Percentiles rank a stretch among this genome's conserved stretches.
Conservation (phyloP, 37 sponge, comb jelly and placozoan species). For the Dysidea cf. avara region DNA sequence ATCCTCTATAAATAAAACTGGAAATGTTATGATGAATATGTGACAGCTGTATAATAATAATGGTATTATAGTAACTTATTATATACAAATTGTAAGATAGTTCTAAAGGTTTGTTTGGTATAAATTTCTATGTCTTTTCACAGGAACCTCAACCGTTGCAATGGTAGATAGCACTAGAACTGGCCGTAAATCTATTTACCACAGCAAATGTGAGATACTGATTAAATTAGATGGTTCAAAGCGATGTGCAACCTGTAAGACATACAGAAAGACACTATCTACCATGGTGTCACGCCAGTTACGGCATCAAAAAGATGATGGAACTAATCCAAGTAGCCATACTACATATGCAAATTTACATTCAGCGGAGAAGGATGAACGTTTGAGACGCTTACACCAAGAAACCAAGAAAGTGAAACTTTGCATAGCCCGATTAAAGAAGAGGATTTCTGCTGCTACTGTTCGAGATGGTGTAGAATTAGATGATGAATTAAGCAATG, state of each 20-base stretch:
- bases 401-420: not conserved
- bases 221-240: not conserved
- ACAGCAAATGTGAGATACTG: constrained; percentile 3
- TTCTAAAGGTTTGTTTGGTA: not conserved
- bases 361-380: not conserved
- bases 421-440: not conserved
- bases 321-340: constrained; percentile 21
- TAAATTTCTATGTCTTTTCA: not conserved
- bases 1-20: too few species aligned
- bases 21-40: not conserved
- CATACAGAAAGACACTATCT: constrained; percentile 9
- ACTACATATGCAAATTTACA: not conserved
- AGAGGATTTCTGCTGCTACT: not conserved
- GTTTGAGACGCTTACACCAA: constrained; percentile 1
- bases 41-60: too few species aligned
- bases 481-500: not conserved
- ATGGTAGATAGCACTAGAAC: not conserved
- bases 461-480: not conserved
- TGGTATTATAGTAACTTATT: too few species aligned
- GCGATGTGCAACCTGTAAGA: constrained; percentile 17
- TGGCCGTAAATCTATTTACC: not conserved
- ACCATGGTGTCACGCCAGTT: not conserved
- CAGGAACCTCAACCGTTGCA: constrained; percentile 19
- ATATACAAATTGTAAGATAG: too few species aligned
- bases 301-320: not conserved